Evolutionary conservation across 1,140 invertebrate genomes (phyloP).

Genomic region (Drosophila guanche): DNA sequence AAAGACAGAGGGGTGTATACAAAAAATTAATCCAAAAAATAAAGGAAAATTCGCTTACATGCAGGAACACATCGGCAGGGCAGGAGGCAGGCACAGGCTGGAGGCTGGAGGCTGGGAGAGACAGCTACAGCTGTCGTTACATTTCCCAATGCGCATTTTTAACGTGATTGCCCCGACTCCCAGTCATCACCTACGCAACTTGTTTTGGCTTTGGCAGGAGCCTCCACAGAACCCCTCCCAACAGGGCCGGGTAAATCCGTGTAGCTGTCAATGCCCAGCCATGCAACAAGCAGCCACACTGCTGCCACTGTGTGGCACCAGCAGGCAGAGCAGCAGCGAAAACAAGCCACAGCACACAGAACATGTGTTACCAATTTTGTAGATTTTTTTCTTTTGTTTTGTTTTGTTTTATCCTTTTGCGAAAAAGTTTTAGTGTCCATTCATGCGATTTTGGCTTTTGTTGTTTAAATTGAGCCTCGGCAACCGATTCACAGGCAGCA

Average conservation of each 20-base stretch:
- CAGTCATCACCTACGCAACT: conserved; percentile 24
- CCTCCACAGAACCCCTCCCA: conserved; percentile 19
- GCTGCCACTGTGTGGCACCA: not conserved
- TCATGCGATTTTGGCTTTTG: conserved; percentile 54
- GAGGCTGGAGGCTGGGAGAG: not conserved
- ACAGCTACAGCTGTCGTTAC: conserved; percentile 72
- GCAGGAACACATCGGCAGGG: conserved; percentile 36
- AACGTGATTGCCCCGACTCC: conserved; percentile 56
- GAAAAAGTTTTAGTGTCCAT: conserved; percentile 34
- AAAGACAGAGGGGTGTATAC: conserved; percentile 14
- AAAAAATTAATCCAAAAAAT: conserved; percentile 66
- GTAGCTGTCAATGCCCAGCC: conserved; percentile 66
- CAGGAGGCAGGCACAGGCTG: not conserved
- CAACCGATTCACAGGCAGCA: too few relatives aligned
- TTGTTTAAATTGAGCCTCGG: conserved; percentile 22
- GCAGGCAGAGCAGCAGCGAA: conserved; percentile 32
- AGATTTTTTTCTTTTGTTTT: conserved; percentile 17
- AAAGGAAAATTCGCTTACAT: conserved; percentile 43
- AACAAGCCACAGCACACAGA: conserved; percentile 55
- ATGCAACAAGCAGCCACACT: conserved; percentile 55
- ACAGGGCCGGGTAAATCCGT: conserved; percentile 23
- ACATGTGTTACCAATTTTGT: conserved; percentile 67
- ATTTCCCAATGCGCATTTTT: conserved; percentile 69
- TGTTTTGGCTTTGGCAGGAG: conserved; percentile 23
- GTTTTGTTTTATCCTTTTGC: conserved; percentile 14